Base-by-base conservation (phyloP, 2,113 vertebrate species). In the Narcine bancroftii region DNA sequence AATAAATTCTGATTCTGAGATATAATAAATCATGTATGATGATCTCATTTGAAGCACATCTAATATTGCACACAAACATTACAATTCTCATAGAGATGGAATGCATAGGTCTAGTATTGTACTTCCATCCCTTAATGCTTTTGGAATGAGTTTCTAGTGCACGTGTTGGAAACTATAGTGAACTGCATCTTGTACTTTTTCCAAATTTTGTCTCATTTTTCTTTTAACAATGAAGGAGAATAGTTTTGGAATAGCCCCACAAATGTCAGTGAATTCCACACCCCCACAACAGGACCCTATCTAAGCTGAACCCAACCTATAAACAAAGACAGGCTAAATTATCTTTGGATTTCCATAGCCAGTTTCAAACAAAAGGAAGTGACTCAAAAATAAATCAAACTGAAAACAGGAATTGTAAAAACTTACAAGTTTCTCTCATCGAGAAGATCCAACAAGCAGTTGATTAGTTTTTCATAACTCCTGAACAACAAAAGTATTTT, bases 351-450 rank as follows among this genome's bases (percentile, higher is more conserved):
- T n/a, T 87, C 53, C 81, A 60, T 10, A 87, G 0, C 53, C 53
- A 63, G 21, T 63, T n/a, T 36, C 1, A 13, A 87, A 6, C 63
- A 60, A 47, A 39, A 87, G 17, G 56, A 36, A 66, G 15, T 42
- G 19, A 13, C 36, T 42, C 7, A 66, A 36, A 39, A 65, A 45
- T 24, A 10, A 15, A 69, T 66, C 17, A 29, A 45, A 45, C 24
- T 5, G 13, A 45, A 69, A 91, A 29, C 6, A 71, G 26, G 1
- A 73, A 10, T 72, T 72, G 26, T 13, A 92, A 69, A n/a, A 45
- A 97, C 98, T 94, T 95, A 99, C 98, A 99, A 94, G 95, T 99
- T 98, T 95, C 97, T 97, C 94, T 99, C 96, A 60, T 96, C 95
- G 93, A 98, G 95, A 92, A 95, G 96, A 89, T 97, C 97, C 93